Conservation (phyloP, 2,888 invertebrate genomes). For the Pharmacophagus antenor region DNA sequence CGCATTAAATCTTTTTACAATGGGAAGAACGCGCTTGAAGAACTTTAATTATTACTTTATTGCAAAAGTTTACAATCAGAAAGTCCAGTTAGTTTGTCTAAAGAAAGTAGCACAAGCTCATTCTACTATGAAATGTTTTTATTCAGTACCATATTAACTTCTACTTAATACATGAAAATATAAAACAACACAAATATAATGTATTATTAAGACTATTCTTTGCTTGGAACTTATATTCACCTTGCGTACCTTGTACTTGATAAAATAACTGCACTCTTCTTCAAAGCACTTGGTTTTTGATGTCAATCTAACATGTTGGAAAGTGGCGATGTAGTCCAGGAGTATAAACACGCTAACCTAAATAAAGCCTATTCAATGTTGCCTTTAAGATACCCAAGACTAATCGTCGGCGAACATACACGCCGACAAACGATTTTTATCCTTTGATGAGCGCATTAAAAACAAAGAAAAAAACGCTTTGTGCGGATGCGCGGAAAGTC, state of each 20-base stretch:
- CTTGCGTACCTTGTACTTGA: neutral
- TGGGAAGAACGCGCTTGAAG: conserved; percentile 23
- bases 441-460: conserved; percentile 25
- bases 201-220: neutral
- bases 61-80: conserved; percentile 31
- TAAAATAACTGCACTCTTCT: neutral
- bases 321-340: conserved; percentile 8
- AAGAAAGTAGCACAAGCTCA: conserved; percentile 27
- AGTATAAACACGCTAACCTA: conserved; percentile 23
- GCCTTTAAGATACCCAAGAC: conserved; percentile 18
- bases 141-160: conserved; percentile 18
- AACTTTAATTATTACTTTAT: conserved; percentile 32
- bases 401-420: conserved; percentile 12
- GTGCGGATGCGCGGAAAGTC: conserved; percentile 23
- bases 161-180: conserved; percentile 12
- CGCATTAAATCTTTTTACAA: conserved; percentile 21
- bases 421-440: conserved; percentile 20
- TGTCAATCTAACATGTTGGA: conserved; percentile 21
- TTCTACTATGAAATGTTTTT: conserved; percentile 18
- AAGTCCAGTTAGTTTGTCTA: conserved; percentile 30
- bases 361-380: conserved; percentile 22
- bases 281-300: conserved; percentile 12
- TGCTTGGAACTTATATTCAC: neutral
- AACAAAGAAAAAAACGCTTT: conserved; percentile 26
- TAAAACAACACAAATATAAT: conserved; percentile 1